Conservation (phyloP, 2,113 vertebrate species). For the Odontophorus gujanensis region DNA sequence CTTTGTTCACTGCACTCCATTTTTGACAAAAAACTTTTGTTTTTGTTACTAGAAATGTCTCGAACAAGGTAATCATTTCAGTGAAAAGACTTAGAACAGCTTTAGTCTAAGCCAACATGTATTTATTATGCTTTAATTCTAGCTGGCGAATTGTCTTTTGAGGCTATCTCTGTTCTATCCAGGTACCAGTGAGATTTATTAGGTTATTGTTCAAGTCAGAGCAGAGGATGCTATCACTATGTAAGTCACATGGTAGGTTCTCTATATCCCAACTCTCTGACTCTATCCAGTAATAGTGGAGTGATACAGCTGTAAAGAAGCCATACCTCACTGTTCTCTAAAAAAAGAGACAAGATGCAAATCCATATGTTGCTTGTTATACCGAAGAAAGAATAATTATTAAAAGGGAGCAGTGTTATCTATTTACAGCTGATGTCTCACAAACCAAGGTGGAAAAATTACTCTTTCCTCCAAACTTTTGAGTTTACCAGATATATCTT, state of each 20-base stretch:
- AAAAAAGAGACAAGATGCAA: background rate
- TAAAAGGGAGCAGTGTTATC: background rate
- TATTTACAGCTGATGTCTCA: background rate
- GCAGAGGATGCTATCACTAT: background rate
- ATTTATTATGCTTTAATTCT: constrained; percentile 13
- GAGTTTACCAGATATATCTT: background rate
- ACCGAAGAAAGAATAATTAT: background rate
- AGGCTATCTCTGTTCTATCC: background rate
- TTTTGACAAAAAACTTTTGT: background rate
- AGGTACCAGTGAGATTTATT: constrained; percentile 1
- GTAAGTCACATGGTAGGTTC: background rate
- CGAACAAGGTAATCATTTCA: background rate
- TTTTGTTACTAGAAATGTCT: background rate
- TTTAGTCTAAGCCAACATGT: background rate
- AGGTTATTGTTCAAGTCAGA: background rate
- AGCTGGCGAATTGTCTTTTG: background rate
- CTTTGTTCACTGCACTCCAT: background rate
- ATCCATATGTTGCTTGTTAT: background rate
- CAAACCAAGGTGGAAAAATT: background rate
- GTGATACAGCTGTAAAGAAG: background rate
- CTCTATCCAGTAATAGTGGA: background rate
- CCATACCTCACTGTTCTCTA: background rate
- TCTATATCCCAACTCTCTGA: background rate
- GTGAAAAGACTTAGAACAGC: background rate
- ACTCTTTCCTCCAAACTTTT: background rate